Conservation (phyloP, 1,140 invertebrate species). For the Nasonia vitripennis region DNA sequence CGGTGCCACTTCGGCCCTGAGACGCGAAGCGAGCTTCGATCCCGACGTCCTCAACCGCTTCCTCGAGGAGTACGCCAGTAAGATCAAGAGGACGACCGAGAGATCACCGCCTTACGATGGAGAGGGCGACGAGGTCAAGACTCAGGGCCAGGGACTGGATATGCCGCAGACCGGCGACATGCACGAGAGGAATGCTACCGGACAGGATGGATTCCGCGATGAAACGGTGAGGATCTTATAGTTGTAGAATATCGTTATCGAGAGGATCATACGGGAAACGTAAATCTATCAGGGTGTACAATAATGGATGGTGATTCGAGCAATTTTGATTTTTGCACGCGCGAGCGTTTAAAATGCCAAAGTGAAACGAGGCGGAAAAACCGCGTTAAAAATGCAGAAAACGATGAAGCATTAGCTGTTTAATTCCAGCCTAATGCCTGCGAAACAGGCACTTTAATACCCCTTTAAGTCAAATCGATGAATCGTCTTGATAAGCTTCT, state of each 20-base stretch:
- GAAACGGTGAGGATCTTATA: slow-evolving; percentile 46
- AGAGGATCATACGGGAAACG: no score
- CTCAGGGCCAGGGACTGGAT: slow-evolving; percentile 59
- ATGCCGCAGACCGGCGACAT: neutral
- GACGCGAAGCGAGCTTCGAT: slow-evolving; percentile 60
- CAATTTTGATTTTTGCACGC: no score
- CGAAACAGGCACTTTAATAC: slow-evolving; percentile 4
- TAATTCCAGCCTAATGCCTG: neutral
- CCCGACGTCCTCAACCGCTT: slow-evolving; percentile 77
- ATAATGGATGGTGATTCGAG: no score
- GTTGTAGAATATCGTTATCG: neutral
- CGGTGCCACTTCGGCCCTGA: neutral
- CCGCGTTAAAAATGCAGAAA: no score
- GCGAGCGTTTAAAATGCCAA: neutral
- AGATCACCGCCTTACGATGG: slow-evolving; percentile 64
- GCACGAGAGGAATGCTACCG: slow-evolving; percentile 2
- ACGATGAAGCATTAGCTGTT: neutral
- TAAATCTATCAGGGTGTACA: no score
- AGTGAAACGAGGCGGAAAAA: neutral
- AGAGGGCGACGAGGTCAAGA: slow-evolving; percentile 63
- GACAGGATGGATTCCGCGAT: neutral
- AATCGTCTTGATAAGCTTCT: slow-evolving; percentile 11
- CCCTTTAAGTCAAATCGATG: slow-evolving; percentile 21
- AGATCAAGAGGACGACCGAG: slow-evolving; percentile 72
- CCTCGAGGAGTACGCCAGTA: slow-evolving; percentile 77